Evolutionary conservation across 1,140 invertebrate genomes (phyloP).

Genomic region (Ruditapes philippinarum): DNA sequence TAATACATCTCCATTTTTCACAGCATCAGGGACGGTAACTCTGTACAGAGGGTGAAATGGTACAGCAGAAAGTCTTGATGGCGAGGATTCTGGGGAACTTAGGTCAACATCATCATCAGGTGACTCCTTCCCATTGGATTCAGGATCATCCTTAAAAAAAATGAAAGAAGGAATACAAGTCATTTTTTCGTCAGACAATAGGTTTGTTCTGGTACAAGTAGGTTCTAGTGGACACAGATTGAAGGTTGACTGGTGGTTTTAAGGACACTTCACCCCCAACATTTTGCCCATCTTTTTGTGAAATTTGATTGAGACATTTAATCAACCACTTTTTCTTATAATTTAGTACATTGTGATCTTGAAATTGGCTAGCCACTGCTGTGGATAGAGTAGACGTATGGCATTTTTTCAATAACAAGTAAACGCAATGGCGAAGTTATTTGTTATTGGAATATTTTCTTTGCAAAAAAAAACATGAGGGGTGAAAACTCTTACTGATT

Average conservation of each 20-base stretch:
- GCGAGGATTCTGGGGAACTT: conserved; percentile 68
- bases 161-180: not conserved
- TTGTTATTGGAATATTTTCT: no score
- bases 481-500: no score
- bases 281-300: not conserved
- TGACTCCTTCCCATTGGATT: not conserved
- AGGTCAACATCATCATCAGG: conserved; percentile 64
- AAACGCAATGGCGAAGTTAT: no score
- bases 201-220: no score
- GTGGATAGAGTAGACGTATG: no score
- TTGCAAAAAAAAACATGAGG: no score
- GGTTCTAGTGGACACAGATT: not conserved
- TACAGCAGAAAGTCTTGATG: conserved; percentile 47
- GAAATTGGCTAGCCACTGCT: no score
- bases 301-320: not conserved
- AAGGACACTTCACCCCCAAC: no score
- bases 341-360: no score
- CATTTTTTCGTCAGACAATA: not conserved
- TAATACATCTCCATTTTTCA: conserved; percentile 86
- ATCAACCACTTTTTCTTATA: no score
- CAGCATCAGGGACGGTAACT: conserved; percentile 84
- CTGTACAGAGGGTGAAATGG: conserved; percentile 83
- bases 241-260: not conserved
- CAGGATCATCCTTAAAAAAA: not conserved
- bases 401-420: no score